Evolutionary conservation across 2,888 invertebrate genomes (phyloP).

Genomic region (Hydroisotoma schaefferi): DNA sequence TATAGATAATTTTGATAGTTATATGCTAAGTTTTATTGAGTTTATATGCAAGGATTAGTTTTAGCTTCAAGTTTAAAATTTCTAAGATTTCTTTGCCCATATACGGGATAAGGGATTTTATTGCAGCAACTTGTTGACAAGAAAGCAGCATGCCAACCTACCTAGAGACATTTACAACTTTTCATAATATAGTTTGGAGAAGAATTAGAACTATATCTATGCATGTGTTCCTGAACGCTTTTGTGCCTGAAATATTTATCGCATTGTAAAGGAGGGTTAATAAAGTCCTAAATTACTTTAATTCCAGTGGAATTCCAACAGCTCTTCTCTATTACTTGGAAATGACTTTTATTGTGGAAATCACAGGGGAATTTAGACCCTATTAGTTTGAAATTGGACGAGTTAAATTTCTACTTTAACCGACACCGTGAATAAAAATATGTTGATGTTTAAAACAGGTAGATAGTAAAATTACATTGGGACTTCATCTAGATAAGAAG

Average conservation of each 20-base stretch:
- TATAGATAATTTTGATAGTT: too few relatives aligned
- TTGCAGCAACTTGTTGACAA: slow-evolving; percentile 15
- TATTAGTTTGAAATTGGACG: too few relatives aligned
- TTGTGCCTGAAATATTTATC: slow-evolving; percentile 11
- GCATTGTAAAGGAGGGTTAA: slow-evolving; percentile 1
- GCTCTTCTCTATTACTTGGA: neutral
- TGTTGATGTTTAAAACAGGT: neutral
- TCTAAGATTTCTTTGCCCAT: slow-evolving; percentile 14
- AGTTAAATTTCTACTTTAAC: neutral
- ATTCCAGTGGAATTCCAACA: slow-evolving; percentile 2
- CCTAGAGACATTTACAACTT: neutral
- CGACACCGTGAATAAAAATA: neutral
- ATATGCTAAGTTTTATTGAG: too few relatives aligned
- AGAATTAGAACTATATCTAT: neutral
- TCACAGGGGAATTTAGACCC: too few relatives aligned
- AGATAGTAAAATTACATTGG: neutral
- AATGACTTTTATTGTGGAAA: neutral
- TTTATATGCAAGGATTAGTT: too few relatives aligned
- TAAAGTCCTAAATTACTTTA: slow-evolving; percentile 4
- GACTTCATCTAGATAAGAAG: too few relatives aligned
- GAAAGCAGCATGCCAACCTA: neutral
- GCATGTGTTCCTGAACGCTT: neutral
- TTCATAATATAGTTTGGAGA: neutral
- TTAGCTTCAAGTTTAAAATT: neutral
- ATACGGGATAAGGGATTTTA: slow-evolving; percentile 7